Conservation (phyloP, 2,797 vertebrate species). For the Manis javanica region DNA sequence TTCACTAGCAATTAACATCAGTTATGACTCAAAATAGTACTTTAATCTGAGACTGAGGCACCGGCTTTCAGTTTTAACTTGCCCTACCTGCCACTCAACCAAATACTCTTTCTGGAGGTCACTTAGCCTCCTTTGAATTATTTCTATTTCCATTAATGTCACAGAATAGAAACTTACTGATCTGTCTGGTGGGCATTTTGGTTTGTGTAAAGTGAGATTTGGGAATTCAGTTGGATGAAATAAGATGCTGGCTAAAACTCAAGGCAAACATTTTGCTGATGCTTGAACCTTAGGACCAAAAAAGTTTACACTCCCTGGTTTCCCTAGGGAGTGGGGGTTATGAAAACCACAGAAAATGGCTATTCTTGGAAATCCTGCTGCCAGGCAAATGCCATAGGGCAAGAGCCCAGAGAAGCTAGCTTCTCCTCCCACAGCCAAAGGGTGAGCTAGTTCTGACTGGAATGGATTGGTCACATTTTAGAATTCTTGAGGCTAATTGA, state of each 20-base stretch:
- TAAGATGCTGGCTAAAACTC: constrained; percentile 66
- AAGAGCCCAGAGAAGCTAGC: constrained; percentile 46
- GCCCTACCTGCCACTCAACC: constrained; percentile 7
- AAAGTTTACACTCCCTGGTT: constrained; percentile 56
- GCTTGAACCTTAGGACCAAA: constrained; percentile 60
- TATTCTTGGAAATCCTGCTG: constrained; percentile 75
- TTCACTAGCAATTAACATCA: constrained; percentile 61
- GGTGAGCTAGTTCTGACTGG: constrained; percentile 18
- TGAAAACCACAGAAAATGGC: constrained; percentile 69
- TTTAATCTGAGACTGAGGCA: constrained; percentile 65
- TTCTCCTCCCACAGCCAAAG: constrained; percentile 6
- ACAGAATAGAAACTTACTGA: constrained; percentile 47
- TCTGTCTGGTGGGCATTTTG: constrained; percentile 61
- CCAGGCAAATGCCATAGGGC: constrained; percentile 67
- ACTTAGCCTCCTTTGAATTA: constrained; percentile 37
- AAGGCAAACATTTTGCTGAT: constrained; percentile 77
- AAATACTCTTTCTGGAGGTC: constrained; percentile 71
- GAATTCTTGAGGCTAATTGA: background rate
- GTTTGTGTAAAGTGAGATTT: constrained; percentile 70
- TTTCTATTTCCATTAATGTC: constrained; percentile 65
- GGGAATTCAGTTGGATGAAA: constrained; percentile 71
- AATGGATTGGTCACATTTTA: constrained; percentile 48
- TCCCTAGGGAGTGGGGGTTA: constrained; percentile 62
- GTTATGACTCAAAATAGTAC: constrained; percentile 59
- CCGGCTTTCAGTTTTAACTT: constrained; percentile 73